Base-by-base conservation (phyloP, 2,888 invertebrate species). In the Andrena dorsata region DNA sequence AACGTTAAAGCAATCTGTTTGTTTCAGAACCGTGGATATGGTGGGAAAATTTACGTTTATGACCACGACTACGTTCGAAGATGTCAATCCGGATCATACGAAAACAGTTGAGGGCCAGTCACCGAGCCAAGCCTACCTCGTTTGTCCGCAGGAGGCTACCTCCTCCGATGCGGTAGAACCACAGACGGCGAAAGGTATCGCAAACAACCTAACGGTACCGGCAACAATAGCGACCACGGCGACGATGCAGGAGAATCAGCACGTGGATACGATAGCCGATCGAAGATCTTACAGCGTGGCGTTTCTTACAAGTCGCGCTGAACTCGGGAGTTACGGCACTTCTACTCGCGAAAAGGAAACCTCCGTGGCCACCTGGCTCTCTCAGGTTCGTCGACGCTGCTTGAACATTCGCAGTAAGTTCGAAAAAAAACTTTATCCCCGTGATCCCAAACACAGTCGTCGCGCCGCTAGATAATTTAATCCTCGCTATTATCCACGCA, bases 351-450 rank as follows among this genome's bases (percentile, higher is more conserved):
- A 26, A 49, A 4, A 35, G 20, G 65, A 56, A 60, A 2, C 35
- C 35, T 66, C 23, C 13, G 16, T 64, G 30, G 23, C 72, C 0
- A 76, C 56, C 56, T 86, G 86, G 87, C 69, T 86, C 6, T 77
- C 76, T 7, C 71, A 60, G 32, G 56, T 72, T 35, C 65, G 74
- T 16, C 75, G 77, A 58, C 70, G 77, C 65, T 82, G 83, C 64
- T 80, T 47, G 30, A 83, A 53, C 35, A 77, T 83, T 49, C 75
- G 79, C 79, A 60, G 88, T 88, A 88, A 88, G 88, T 86, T 30
- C 58, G 32, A n/a, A n/a, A 23, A 53, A n/a, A n/a, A 23, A 53
- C 5, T 63, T 58, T 53, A 8, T 26, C 23, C 35, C 56, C 10
- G 68, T 3, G 68, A 35, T 41, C 4, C 13, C 13, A 41, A 41